These are phyloP conservation scores for Listrodromus nycthemerus DNA, from an alignment of 2,888 invertebrate genomes.

Conservation along the genomic window DNA sequence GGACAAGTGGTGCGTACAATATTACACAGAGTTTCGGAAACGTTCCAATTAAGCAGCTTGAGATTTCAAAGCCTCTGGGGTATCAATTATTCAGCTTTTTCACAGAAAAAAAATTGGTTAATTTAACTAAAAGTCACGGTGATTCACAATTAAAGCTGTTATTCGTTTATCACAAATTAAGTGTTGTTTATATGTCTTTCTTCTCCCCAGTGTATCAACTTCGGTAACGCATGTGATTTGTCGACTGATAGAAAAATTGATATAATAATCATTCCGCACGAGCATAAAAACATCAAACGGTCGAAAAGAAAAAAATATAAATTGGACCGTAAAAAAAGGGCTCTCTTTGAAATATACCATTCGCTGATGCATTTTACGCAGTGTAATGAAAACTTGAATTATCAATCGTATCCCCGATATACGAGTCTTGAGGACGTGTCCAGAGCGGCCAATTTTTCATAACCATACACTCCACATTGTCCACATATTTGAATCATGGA, in stretches of 20 bases:
- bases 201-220: too few relatives aligned
- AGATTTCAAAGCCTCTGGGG: too few relatives aligned
- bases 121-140: too few relatives aligned
- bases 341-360: not conserved
- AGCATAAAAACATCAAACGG: too few relatives aligned
- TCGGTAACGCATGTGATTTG: not conserved
- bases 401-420: not conserved
- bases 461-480: not conserved
- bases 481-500: constrained; percentile 41
- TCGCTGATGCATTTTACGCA: not conserved
- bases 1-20: not conserved
- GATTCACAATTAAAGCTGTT: too few relatives aligned
- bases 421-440: not conserved
- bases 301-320: too few relatives aligned
- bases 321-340: too few relatives aligned
- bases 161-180: too few relatives aligned
- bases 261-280: not conserved
- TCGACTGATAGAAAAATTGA: not conserved
- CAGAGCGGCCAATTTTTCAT: constrained; percentile 6
- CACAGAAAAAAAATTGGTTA: too few relatives aligned
- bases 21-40: not conserved
- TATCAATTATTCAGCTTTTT: too few relatives aligned
- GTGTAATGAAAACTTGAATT: not conserved
- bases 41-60: not conserved
- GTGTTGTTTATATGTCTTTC: too few relatives aligned